Conservation (phyloP, 1,140 invertebrate genomes). For the Drosophila grimshawi region DNA sequence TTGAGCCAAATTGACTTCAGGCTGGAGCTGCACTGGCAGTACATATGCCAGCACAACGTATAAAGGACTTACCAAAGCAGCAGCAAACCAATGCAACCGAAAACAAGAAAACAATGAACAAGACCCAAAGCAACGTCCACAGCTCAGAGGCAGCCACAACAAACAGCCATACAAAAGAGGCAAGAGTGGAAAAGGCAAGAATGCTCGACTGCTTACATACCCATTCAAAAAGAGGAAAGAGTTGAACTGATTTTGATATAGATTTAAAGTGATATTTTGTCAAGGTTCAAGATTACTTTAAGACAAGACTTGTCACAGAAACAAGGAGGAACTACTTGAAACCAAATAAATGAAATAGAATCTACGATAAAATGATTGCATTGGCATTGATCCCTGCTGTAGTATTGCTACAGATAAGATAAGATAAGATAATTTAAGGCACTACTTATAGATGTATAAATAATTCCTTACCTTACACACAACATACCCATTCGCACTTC, state of each 20-base stretch:
- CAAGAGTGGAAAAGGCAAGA: not conserved
- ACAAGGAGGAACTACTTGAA: too few relatives aligned
- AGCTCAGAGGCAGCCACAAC: constrained; percentile 22
- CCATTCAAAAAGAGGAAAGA: not conserved
- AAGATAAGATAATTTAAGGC: too few relatives aligned
- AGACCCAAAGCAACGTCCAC: constrained; percentile 40
- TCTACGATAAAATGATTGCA: too few relatives aligned
- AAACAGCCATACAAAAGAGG: constrained; percentile 7
- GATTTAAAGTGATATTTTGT: too few relatives aligned
- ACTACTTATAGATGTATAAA: too few relatives aligned
- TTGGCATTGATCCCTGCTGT: too few relatives aligned
- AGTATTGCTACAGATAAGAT: too few relatives aligned
- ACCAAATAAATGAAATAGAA: too few relatives aligned
- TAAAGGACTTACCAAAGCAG: constrained; percentile 63
- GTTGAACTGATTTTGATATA: not conserved
- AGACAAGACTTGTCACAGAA: too few relatives aligned
- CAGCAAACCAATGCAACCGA: constrained; percentile 16
- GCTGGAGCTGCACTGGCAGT: not conserved
- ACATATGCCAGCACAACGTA: constrained; percentile 60
- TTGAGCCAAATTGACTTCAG: constrained; percentile 13
- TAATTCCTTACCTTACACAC: too few relatives aligned
- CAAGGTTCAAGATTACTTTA: too few relatives aligned
- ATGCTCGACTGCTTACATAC: not conserved
- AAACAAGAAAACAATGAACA: constrained; percentile 43
- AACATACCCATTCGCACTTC: not conserved